Evolutionary conservation across 2,888 invertebrate species (phyloP), one percentile per base, ranked within the genome.

Genomic region (Colostygia pectinataria): DNA sequence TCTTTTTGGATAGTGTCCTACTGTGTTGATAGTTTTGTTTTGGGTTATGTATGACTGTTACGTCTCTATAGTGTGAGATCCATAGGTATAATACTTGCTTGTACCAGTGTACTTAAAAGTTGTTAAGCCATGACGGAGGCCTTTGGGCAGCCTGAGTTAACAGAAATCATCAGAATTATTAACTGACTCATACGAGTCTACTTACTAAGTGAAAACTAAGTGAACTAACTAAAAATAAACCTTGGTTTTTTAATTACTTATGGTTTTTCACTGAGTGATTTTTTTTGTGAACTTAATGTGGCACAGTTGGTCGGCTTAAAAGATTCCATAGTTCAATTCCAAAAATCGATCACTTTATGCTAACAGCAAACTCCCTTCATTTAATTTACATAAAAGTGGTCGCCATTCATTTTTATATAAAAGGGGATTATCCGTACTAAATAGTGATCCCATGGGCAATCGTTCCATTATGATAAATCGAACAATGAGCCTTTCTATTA

Each of bases 371-470:
- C 68, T 75, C 83, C 85, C 77, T 76, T 74, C 77, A 80, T 83
- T 85, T 80, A 78, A 89, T 88, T 86, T 86, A 86, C 84, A 88
- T 88, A 81, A 87, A 80, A 82, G 80, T 79, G 68, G 69, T 58
- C 62, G 67, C 77, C 63, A 83, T 83, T 82, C 78, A 77, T 85
- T 85, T 88, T 88, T 87, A 79, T 86, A 78, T 87, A 79, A 80
- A 83, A 79, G 82, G 80, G 81, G 86, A 83, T 88, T 87, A 87
- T 80, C 77, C 67, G 63, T 70, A 74, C 78, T 80, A 77, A 84
- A 78, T 82, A 83, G 79, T 75, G 75, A 75, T 82, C 87, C 80
- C 81, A 34, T 42, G 78, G 71, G 85, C 59, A 78, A 84, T 80
- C 74, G 68, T 65, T 73, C 71, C 68, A 81, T 86, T 87, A 74